Conservation (phyloP, 2,888 invertebrate genomes). For the Tetrapedia diversipes region DNA sequence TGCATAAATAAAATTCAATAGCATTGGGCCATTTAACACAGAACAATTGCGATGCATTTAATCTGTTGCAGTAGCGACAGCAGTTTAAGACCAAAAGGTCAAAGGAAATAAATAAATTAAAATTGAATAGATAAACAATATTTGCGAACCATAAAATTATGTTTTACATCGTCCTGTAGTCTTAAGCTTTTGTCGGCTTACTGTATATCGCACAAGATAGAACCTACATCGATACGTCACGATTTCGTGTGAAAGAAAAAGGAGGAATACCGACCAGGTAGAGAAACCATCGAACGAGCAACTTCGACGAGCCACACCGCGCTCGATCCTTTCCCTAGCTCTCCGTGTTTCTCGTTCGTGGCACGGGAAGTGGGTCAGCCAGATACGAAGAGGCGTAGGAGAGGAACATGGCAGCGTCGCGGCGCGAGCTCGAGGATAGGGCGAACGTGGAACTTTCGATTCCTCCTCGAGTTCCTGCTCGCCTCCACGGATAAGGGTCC, state of each 20-base stretch:
- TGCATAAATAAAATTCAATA: too few species aligned
- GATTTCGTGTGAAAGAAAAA: not conserved
- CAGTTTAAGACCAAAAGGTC: too few species aligned
- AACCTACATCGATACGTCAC: too few species aligned
- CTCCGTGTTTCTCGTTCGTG: conserved; percentile 59
- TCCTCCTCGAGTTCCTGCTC: conserved; percentile 27
- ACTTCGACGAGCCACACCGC: conserved; percentile 59
- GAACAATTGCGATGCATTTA: too few species aligned
- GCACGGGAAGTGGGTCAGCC: conserved; percentile 73
- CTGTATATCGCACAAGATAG: too few species aligned
- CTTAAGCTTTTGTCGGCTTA: too few species aligned
- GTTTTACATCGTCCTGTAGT: too few species aligned
- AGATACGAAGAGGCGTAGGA: conserved; percentile 72
- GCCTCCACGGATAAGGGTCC: not conserved
- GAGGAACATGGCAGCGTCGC: conserved; percentile 55
- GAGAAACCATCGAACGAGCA: conserved; percentile 48
- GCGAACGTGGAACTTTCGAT: conserved; percentile 58
- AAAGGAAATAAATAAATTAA: too few species aligned
- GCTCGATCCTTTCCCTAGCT: conserved; percentile 66
- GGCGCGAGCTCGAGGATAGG: conserved; percentile 51
- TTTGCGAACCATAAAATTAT: too few species aligned
- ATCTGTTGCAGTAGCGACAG: too few species aligned
- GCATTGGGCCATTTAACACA: too few species aligned
- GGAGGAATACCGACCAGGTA: conserved; percentile 8
- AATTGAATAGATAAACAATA: too few species aligned